A percentile compares a stretch with the other conserved stretches of the same genome.
These are phyloP conservation scores for Nomada goodeniana DNA, from an alignment of 2,888 invertebrate genomes.

Conservation along the genomic window DNA sequence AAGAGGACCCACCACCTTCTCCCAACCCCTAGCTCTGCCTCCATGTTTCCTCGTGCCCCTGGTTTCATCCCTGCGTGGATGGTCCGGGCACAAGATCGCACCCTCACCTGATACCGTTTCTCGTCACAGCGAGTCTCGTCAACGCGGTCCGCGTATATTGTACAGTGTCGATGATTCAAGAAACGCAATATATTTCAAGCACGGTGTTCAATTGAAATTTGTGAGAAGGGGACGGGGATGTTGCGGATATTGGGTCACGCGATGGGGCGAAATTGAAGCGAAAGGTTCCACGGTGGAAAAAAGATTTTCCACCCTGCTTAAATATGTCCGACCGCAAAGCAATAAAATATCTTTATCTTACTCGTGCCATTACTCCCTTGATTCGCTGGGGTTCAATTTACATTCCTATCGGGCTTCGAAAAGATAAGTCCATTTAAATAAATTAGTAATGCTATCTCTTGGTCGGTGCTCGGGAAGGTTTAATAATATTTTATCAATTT, in stretches of 20 bases:
- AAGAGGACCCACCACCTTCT: constrained; percentile 63
- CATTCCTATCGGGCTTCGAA: constrained; percentile 83
- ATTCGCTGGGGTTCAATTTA: constrained; percentile 82
- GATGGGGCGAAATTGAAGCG: not conserved
- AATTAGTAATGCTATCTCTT: constrained; percentile 84
- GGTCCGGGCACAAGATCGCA: constrained; percentile 72
- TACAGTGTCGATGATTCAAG: constrained; percentile 52
- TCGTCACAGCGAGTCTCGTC: constrained; percentile 77
- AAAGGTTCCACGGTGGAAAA: constrained; percentile 38
- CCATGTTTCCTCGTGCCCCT: constrained; percentile 7
- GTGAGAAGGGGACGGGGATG: too few species aligned
- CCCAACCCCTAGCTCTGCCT: constrained; percentile 15
- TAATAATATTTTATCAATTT: constrained; percentile 84
- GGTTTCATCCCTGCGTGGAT: constrained; percentile 52
- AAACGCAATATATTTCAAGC: not conserved
- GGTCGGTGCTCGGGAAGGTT: constrained; percentile 73
- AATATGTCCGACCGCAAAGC: constrained; percentile 81
- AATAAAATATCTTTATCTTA: constrained; percentile 84
- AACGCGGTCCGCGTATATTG: constrained; percentile 46
- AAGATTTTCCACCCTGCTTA: constrained; percentile 76
- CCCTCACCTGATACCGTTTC: constrained; percentile 78
- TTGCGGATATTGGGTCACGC: not conserved
- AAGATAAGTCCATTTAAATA: constrained; percentile 84
- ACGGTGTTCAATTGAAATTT: not conserved
- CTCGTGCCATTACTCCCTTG: constrained; percentile 83